Evolutionary conservation across 2,113 vertebrate species (phyloP).

Genomic region (Lamprotornis superbus): DNA sequence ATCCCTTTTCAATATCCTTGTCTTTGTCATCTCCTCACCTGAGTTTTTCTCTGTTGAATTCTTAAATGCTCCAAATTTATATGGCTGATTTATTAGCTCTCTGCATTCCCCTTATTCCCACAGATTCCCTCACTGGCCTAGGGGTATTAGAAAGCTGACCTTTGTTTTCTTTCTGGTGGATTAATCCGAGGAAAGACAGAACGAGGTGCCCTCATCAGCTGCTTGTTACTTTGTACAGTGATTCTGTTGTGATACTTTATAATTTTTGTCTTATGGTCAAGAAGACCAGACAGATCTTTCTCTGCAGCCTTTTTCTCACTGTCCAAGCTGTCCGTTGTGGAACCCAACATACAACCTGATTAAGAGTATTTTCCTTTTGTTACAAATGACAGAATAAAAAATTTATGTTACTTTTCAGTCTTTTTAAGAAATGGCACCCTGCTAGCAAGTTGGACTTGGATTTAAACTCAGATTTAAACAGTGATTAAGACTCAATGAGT

Average conservation of each 20-base stretch:
- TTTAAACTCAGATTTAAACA: background rate
- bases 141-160: background rate
- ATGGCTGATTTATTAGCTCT: background rate
- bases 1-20: background rate
- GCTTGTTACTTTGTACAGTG: background rate
- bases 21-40: background rate
- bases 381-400: background rate
- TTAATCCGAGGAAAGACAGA: background rate
- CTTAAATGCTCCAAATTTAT: background rate
- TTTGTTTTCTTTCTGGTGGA: background rate
- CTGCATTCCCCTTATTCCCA: background rate
- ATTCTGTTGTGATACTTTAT: background rate
- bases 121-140: background rate
- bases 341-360: background rate
- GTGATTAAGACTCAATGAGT: background rate
- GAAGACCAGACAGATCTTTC: background rate
- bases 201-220: fast-evolving
- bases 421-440: background rate
- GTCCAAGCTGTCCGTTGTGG: background rate
- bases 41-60: background rate
- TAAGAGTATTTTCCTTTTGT: background rate
- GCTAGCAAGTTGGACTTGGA: background rate
- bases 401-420: background rate
- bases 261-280: background rate
- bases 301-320: background rate